Base-by-base conservation (phyloP, 2,113 vertebrate species). In the Campylomormyrus numenius region DNA sequence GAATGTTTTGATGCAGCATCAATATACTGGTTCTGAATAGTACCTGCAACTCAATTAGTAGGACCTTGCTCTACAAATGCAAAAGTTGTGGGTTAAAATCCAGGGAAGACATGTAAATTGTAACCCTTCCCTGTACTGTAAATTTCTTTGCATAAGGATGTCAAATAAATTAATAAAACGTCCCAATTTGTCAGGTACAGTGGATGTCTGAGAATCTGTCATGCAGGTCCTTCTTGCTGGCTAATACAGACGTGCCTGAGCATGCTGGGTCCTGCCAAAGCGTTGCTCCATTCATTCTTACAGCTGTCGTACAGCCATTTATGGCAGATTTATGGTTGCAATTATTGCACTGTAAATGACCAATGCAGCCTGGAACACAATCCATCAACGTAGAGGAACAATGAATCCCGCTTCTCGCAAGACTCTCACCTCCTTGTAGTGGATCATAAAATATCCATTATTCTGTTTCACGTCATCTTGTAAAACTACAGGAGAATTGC, bases 371-470 rank as follows among this genome's bases (percentile, higher is more conserved):
- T 3, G 31, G 17, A 42, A 45, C 46, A 39, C 53, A 13, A 88
- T 88, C 56, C 87, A 88, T 88, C 87, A 88, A 66, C 42, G 21
- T 5, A 48, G 9, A 39, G 21, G 87, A 62, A 88, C 87, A 88
- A 88, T 88, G 56, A 66, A 66, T 88, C 15, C 19, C 10, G 5
- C 24, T 42, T 11, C 17, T 35, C 17, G 39, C 6, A 62, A 62
- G 52, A 58, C 87, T 27, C 52, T 62, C 87, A 66, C 87, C 87
- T 88, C 87, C 53, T 66, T 66, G 87, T 66, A n/a, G 53, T 19
- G 58, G 87, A 88, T 88, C 52, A 88, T 88, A n/a, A 88, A 62
- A 58, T 62, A 88, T 88, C 87, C 87, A 88, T 88, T 66, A 88
- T 46, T 88, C 35, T 21, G 87, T 62, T 62, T 46, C 87, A 42